A percentile compares a stretch with the other conserved stretches of the same genome.
Evolutionary conservation across 2,888 invertebrate genomes (phyloP).

Genomic region (Parapristionchus giblindavisi): DNA sequence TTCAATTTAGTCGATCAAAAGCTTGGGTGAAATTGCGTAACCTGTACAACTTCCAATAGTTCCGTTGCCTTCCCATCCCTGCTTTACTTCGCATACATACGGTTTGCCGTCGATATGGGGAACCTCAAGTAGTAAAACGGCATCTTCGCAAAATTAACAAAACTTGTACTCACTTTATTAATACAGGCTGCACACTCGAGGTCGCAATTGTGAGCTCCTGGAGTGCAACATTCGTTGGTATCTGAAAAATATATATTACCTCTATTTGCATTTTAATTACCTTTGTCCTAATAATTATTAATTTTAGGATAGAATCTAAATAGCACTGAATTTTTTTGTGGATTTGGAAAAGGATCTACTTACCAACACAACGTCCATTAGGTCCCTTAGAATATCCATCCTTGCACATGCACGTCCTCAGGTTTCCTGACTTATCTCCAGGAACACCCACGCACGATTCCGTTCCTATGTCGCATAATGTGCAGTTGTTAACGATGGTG

Average conservation of each 20-base stretch:
- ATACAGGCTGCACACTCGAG: constrained; percentile 4
- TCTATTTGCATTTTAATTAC: too few relatives aligned
- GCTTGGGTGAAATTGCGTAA: too few relatives aligned
- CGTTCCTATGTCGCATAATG: constrained; percentile 16
- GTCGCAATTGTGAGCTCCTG: constrained; percentile 25
- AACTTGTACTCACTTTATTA: constrained; percentile 6
- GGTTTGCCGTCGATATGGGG: constrained; percentile 15
- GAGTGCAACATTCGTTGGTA: constrained; percentile 24
- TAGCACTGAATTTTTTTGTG: background rate
- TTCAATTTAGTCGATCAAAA: background rate
- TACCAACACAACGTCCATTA: constrained; percentile 30
- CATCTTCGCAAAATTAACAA: background rate
- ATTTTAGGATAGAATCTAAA: background rate
- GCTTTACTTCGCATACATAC: constrained; percentile 17
- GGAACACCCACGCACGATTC: constrained; percentile 12
- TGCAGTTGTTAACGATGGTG: constrained; percentile 37
- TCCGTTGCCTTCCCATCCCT: constrained; percentile 31
- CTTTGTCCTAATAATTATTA: background rate
- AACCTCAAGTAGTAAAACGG: background rate
- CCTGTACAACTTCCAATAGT: constrained; percentile 28
- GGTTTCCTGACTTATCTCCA: constrained; percentile 19
- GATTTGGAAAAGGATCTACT: background rate
- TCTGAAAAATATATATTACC: constrained; percentile 29
- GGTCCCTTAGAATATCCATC: constrained; percentile 4
- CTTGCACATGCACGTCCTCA: constrained; percentile 29